These are phyloP conservation scores for Mus pahari DNA, from an alignment of 2,113 vertebrate species.

Conservation along the genomic window DNA sequence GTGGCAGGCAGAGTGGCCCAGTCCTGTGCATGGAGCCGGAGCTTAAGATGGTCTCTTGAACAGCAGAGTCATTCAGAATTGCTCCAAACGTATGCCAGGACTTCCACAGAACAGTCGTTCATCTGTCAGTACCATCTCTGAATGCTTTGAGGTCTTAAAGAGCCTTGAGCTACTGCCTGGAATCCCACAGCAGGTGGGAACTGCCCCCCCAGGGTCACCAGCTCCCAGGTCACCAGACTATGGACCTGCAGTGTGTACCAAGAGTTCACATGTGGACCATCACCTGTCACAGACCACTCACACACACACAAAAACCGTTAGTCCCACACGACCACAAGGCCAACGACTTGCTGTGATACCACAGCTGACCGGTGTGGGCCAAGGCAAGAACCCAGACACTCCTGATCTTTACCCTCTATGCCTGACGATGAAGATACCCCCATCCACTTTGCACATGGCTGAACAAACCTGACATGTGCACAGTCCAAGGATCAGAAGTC, in stretches of 20 bases:
- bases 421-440: neutral
- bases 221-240: neutral
- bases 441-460: neutral
- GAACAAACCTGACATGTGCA: neutral
- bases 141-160: neutral
- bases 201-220: neutral
- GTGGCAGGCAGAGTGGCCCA: no score
- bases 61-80: neutral
- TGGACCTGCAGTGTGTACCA: fast-evolving
- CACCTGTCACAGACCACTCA: neutral
- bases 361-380: neutral
- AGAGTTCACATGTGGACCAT: fast-evolving
- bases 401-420: neutral
- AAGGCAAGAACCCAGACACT: neutral
- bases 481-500: neutral
- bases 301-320: neutral
- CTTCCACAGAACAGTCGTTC: neutral
- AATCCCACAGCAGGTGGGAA: fast-evolving
- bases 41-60: no score
- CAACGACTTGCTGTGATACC: neutral
- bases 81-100: no score
- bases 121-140: neutral
- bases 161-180: neutral
- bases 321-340: fast-evolving
- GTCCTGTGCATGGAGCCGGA: no score